These are phyloP conservation scores for Anastrepha obliqua DNA, from an alignment of 1,140 invertebrate species.

Conservation along the genomic window DNA sequence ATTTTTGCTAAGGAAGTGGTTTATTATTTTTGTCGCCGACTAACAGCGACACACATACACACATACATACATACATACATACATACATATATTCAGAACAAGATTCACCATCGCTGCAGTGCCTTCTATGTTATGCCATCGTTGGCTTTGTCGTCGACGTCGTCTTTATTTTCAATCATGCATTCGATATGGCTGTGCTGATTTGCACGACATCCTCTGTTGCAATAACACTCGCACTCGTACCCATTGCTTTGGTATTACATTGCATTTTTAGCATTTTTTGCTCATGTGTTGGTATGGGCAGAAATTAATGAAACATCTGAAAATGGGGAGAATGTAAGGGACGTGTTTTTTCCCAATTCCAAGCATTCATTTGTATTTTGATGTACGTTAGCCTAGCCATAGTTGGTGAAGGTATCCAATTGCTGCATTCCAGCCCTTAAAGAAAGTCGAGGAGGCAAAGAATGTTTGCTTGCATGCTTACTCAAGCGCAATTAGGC, in stretches of 20 bases:
- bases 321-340: not conserved
- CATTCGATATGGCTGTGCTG: constrained; percentile 52
- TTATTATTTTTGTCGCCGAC: constrained; percentile 50
- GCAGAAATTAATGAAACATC: constrained; percentile 32
- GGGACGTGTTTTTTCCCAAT: not conserved
- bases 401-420: not conserved
- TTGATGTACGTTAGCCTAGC: not conserved
- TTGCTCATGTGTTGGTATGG: not conserved
- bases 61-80: not conserved
- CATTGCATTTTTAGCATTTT: constrained; percentile 37
- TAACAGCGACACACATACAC: not conserved
- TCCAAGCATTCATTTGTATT: constrained; percentile 19
- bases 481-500: too few relatives aligned
- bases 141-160: not conserved
- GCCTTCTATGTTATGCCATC: not conserved
- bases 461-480: not conserved
- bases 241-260: not conserved
- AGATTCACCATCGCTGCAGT: not conserved
- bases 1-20: constrained; percentile 35
- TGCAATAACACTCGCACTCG: not conserved
- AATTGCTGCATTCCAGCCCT: not conserved
- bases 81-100: not conserved
- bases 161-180: constrained; percentile 51
- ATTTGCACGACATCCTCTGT: constrained; percentile 50
- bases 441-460: not conserved